Evolutionary conservation across 2,888 invertebrate genomes (phyloP), one percentile per base, ranked within the genome.

Genomic region (Dione juno): DNA sequence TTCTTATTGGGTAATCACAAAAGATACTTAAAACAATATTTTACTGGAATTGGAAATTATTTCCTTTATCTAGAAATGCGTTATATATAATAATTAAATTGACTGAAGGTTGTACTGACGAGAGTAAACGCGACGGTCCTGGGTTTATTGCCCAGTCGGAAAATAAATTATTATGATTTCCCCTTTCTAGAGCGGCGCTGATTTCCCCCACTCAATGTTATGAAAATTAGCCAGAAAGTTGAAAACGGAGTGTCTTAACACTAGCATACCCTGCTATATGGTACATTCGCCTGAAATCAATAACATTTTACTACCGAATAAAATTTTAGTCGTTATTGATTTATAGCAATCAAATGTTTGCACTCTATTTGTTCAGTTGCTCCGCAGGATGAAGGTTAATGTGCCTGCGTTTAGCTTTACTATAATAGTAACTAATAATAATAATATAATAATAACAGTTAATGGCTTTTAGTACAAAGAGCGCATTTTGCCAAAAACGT

Each of bases 351-450:
- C 28, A 71, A 71, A 58, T 71, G 65, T 53, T 41, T 65, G 68
- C 54, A 71, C 59, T 68, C 53, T 58, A 66, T 71, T 71, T 54
- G 54, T 61, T 68, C 68, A 45, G 71, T 28, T 45, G 71, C 48
- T 66, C 66, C 61, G 68, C 71, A 69, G 69, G 65, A 71, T 68
- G 68, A 61, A 68, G 68, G 69, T 71, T 71, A 69, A 66, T 69
- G 66, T 64, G 63, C 68, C 48, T 69, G 68, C 68, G 64, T 69
- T 64, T 64, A 69, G 68, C 68, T 69, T 37, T 14, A 52, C 64
- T 57, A 64, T n/a, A n/a, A n/a, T n/a, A n/a, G n/a, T n/a, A n/a
- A n/a, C n/a, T n/a, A n/a, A n/a, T n/a, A n/a, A n/a, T n/a, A n/a
- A n/a, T n/a, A n/a, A n/a, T n/a, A n/a, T n/a, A n/a, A n/a, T n/a